Evolutionary conservation across 2,888 invertebrate genomes (phyloP).

Genomic region (Patella depressa): DNA sequence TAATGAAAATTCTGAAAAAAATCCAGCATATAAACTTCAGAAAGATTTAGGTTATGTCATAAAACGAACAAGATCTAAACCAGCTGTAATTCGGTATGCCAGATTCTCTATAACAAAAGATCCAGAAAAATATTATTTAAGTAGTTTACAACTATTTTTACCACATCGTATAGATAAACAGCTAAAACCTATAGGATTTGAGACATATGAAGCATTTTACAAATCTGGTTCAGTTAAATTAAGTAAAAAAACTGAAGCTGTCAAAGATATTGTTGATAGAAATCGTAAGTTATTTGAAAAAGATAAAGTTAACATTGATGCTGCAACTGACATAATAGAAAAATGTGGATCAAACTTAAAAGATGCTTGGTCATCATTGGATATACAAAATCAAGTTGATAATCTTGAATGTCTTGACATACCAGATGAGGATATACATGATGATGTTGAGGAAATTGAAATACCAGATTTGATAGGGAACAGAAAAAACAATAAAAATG

Average conservation of each 20-base stretch:
- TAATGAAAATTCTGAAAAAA: conserved; percentile 13
- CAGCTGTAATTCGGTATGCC: conserved; percentile 9
- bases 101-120: background rate
- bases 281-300: conserved; percentile 6
- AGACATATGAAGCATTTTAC: conserved; percentile 7
- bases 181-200: background rate
- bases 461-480: background rate
- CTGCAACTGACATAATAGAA: background rate
- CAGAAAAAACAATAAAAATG: background rate
- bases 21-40: conserved; percentile 13
- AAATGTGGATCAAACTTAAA: background rate
- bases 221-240: background rate
- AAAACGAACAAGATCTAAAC: background rate
- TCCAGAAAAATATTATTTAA: conserved; percentile 15
- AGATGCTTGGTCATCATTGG: conserved; percentile 16
- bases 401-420: background rate
- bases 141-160: conserved; percentile 13
- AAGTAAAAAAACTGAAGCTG: background rate
- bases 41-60: conserved; percentile 2
- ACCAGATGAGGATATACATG: background rate
- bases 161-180: conserved; percentile 11
- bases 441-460: background rate
- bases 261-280: conserved; percentile 5
- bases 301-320: background rate
- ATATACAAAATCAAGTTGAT: conserved; percentile 7